These are phyloP conservation scores for Metacarcinus magister DNA, from an alignment of 2,888 invertebrate species.

Conservation along the genomic window DNA sequence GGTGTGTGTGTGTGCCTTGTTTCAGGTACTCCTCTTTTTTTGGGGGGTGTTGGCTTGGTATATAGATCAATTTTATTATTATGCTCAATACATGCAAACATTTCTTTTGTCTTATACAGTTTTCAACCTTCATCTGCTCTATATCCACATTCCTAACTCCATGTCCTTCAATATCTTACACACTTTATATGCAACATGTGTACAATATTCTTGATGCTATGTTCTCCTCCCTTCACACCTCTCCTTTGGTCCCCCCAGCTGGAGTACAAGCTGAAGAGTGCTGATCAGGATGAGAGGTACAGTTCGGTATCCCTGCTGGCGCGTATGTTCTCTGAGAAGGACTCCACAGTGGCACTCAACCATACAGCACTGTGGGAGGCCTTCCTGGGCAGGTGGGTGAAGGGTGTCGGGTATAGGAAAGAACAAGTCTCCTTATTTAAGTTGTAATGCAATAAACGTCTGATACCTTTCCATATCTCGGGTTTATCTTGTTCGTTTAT, in stretches of 20 bases:
- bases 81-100: too few species aligned
- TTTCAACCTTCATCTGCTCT: too few species aligned
- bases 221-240: neutral
- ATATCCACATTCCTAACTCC: too few species aligned
- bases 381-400: constrained; percentile 90
- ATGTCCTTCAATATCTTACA: too few species aligned
- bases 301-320: constrained; percentile 95
- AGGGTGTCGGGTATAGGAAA: neutral
- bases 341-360: constrained; percentile 93
- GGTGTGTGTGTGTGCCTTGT: too few species aligned
- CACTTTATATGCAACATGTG: neutral
- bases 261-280: constrained; percentile 95
- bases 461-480: too few species aligned
- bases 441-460: too few species aligned
- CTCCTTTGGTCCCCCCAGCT: constrained; percentile 83
- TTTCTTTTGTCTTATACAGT: too few species aligned
- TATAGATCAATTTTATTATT: too few species aligned
- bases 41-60: too few species aligned
- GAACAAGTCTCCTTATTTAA: neutral
- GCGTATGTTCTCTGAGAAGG: constrained; percentile 98
- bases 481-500: too few species aligned
- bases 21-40: too few species aligned
- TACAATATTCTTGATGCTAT: neutral
- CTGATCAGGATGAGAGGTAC: constrained; percentile 94
- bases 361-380: constrained; percentile 95